Conservation (phyloP, 2,888 invertebrate genomes). For the Dione vanillae region DNA sequence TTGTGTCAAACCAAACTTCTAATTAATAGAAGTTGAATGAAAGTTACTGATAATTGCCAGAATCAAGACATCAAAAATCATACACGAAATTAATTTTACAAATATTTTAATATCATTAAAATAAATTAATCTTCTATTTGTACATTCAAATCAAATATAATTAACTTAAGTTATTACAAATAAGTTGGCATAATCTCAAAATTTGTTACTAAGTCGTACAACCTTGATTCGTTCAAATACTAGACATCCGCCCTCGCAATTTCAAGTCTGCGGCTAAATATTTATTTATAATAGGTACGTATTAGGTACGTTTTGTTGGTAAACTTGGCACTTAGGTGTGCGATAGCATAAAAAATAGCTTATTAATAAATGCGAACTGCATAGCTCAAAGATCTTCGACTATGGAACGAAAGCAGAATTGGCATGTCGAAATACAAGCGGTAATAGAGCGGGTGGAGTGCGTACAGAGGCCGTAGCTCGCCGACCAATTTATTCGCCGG, state of each 20-base stretch:
- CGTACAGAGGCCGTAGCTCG: conserved; percentile 62
- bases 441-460: conserved; percentile 69
- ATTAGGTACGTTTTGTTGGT: not conserved
- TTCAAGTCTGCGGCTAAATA: conserved; percentile 15
- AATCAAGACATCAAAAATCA: not conserved
- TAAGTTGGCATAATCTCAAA: conserved; percentile 6
- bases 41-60: conserved; percentile 52
- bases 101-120: conserved; percentile 6
- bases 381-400: conserved; percentile 26
- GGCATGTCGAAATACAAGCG: conserved; percentile 60
- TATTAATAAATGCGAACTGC: conserved; percentile 11
- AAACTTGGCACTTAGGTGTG: conserved; percentile 3
- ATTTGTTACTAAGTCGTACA: conserved; percentile 24
- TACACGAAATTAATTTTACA: not conserved
- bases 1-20: conserved; percentile 58
- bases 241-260: conserved; percentile 25
- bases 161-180: conserved; percentile 3
- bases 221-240: conserved; percentile 22
- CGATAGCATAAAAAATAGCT: conserved; percentile 9
- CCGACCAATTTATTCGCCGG: conserved; percentile 82
- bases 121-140: conserved; percentile 14
- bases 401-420: conserved; percentile 30
- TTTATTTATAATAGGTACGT: conserved; percentile 10
- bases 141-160: conserved; percentile 10
- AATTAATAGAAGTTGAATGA: conserved; percentile 61